Evolutionary conservation across 1,140 invertebrate genomes (phyloP).

Genomic region (Ceratina australensis): DNA sequence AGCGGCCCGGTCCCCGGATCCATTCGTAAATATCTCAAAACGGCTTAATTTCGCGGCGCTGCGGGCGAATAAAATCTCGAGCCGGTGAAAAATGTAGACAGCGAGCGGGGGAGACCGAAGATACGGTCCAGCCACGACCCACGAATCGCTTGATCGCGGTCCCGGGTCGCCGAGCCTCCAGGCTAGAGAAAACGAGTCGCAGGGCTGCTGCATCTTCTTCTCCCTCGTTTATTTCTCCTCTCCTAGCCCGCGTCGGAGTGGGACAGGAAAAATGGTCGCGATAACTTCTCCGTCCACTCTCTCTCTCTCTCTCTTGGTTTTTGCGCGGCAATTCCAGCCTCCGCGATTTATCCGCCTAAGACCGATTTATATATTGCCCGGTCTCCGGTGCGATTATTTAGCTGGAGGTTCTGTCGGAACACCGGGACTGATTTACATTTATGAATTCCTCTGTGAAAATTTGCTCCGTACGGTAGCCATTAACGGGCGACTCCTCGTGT

Average conservation of each 20-base stretch:
- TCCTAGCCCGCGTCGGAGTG: background rate
- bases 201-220: too few relatives aligned
- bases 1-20: slow-evolving; percentile 62
- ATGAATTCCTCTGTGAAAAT: too few relatives aligned
- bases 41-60: slow-evolving; percentile 79
- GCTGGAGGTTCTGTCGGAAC: background rate
- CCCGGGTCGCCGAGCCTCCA: slow-evolving; percentile 70
- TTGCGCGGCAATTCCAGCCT: slow-evolving; percentile 40
- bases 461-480: too few relatives aligned
- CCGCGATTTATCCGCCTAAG: slow-evolving; percentile 70
- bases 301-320: background rate
- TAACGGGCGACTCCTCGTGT: too few relatives aligned
- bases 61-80: slow-evolving; percentile 77
- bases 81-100: slow-evolving; percentile 77
- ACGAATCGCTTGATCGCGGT: slow-evolving; percentile 70
- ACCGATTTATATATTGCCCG: slow-evolving; percentile 61
- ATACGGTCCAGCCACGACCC: slow-evolving; percentile 74
- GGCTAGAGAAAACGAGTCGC: slow-evolving; percentile 53
- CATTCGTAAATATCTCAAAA: slow-evolving; percentile 81
- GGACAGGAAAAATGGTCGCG: slow-evolving; percentile 66
- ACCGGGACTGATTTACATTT: too few relatives aligned
- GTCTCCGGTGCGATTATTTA: slow-evolving; percentile 48
- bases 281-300: slow-evolving; percentile 68
- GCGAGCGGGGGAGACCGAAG: slow-evolving; percentile 59
- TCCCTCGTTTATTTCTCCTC: slow-evolving; percentile 4